phyloP scores from a whole-genome alignment of 1,140 invertebrate genomes.

The Mamestra configurata region DNA sequence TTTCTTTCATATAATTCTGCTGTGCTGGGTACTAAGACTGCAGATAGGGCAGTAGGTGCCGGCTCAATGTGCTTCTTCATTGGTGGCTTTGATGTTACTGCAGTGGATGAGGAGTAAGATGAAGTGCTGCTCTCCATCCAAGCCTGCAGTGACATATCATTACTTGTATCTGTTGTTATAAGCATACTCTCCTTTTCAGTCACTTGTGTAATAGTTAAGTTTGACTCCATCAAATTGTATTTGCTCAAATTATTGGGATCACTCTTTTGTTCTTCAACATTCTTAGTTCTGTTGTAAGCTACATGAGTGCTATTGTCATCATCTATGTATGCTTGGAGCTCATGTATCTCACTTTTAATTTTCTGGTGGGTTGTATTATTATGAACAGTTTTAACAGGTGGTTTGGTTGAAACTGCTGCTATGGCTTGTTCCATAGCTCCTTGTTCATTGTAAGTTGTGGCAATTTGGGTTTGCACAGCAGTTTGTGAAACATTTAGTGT shows the following conservation, averaged over 20 bases:
- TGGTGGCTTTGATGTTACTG: constrained; percentile 66
- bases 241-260: constrained; percentile 75
- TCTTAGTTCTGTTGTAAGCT: constrained; percentile 82
- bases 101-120: constrained; percentile 59
- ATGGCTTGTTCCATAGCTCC: constrained; percentile 63
- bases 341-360: constrained; percentile 82
- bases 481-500: constrained; percentile 64
- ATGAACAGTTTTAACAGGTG: constrained; percentile 62
- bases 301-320: constrained; percentile 79
- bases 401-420: constrained; percentile 60
- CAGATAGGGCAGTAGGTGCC: constrained; percentile 76
- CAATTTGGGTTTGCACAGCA: constrained; percentile 39
- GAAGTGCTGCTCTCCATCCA: constrained; percentile 79
- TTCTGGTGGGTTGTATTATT: constrained; percentile 77
- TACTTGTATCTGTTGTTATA: constrained; percentile 83
- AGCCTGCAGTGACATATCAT: constrained; percentile 78
- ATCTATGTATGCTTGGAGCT: constrained; percentile 76
- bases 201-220: constrained; percentile 78
- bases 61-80: constrained; percentile 75
- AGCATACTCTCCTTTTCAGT: constrained; percentile 80
- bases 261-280: constrained; percentile 78
- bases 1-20: constrained; percentile 70
- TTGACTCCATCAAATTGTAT: constrained; percentile 83
- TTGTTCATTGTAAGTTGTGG: constrained; percentile 59
- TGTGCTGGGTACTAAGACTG: constrained; percentile 72